Evolutionary conservation across 2,113 vertebrate species (phyloP).

Genomic region (Gallinago media): DNA sequence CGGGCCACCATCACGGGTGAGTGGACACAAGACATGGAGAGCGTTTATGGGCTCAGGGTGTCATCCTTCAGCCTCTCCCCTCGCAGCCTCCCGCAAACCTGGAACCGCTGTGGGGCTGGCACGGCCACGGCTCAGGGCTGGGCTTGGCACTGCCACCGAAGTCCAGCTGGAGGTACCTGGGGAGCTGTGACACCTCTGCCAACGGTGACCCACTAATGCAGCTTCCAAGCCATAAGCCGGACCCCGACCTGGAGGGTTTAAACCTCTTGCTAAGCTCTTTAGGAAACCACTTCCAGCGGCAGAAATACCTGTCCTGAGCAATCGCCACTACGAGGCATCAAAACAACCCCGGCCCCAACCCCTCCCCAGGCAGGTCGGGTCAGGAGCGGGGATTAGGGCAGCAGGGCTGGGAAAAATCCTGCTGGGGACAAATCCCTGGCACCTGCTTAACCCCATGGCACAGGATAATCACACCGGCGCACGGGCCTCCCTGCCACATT

Average conservation of each 20-base stretch:
- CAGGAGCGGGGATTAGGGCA: not conserved
- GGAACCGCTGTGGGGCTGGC: fast-evolving
- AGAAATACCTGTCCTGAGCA: not conserved
- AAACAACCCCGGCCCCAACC: not conserved
- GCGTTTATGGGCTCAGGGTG: not conserved
- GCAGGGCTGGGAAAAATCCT: not conserved
- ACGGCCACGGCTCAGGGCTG: not conserved
- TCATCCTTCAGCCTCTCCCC: not conserved
- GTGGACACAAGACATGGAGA: fast-evolving
- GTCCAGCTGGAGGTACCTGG: not conserved
- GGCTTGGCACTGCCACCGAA: not conserved
- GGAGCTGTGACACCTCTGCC: not conserved
- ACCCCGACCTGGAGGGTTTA: not conserved
- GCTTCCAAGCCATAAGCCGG: fast-evolving
- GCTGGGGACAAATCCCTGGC: not conserved
- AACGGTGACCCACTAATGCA: fast-evolving
- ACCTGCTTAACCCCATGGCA: not conserved
- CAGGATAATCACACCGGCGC: not conserved
- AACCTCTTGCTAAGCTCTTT: not conserved
- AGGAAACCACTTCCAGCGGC: not conserved
- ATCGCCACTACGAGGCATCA: not conserved
- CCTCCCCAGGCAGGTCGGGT: not conserved
- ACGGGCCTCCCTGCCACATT: not conserved
- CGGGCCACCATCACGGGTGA: not conserved
- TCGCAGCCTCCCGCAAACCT: not conserved